A percentile compares a stretch with the other conserved stretches of the same genome.
Conservation (phyloP, 2,888 invertebrate species). For the Galerucella nymphaeae region DNA sequence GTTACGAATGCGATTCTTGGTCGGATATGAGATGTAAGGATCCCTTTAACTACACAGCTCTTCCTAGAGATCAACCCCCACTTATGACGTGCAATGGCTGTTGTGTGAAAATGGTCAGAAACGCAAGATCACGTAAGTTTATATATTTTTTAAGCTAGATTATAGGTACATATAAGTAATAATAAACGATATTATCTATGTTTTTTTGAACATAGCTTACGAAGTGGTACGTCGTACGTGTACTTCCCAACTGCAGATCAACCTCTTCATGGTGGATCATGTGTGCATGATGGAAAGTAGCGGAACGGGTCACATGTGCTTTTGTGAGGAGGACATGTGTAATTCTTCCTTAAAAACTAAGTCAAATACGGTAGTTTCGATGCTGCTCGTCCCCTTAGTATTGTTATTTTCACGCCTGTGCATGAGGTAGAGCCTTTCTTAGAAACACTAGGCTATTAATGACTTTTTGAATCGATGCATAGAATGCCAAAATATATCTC, state of each 20-base stretch:
- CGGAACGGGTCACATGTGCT: conserved; percentile 98
- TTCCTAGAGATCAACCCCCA: conserved; percentile 89
- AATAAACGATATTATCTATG: conserved; percentile 25
- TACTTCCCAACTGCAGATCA: conserved; percentile 93
- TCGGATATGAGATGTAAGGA: conserved; percentile 90
- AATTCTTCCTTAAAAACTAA: conserved; percentile 68
- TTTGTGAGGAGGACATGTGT: conserved; percentile 98
- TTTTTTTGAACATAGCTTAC: conserved; percentile 75
- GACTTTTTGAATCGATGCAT: conserved; percentile 24
- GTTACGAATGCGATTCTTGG: conserved; percentile 95
- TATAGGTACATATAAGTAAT: too few relatives aligned
- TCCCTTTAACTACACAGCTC: conserved; percentile 91
- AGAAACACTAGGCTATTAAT: conserved; percentile 28
- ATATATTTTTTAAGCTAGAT: too few relatives aligned
- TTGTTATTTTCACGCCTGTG: conserved; percentile 54
- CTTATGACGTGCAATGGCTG: conserved; percentile 91
- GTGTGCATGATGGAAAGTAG: conserved; percentile 99
- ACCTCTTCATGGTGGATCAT: conserved; percentile 97
- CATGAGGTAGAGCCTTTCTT: conserved; percentile 53
- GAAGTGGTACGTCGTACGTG: conserved; percentile 92
- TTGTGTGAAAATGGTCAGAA: conserved; percentile 95
- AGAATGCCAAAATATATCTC: conserved; percentile 23
- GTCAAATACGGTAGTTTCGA: conserved; percentile 31
- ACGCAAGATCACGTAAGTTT: conserved; percentile 89
- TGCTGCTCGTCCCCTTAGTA: conserved; percentile 51